These are phyloP conservation scores for Tetranychus truncatus DNA, from an alignment of 2,888 invertebrate genomes.

Conservation along the genomic window DNA sequence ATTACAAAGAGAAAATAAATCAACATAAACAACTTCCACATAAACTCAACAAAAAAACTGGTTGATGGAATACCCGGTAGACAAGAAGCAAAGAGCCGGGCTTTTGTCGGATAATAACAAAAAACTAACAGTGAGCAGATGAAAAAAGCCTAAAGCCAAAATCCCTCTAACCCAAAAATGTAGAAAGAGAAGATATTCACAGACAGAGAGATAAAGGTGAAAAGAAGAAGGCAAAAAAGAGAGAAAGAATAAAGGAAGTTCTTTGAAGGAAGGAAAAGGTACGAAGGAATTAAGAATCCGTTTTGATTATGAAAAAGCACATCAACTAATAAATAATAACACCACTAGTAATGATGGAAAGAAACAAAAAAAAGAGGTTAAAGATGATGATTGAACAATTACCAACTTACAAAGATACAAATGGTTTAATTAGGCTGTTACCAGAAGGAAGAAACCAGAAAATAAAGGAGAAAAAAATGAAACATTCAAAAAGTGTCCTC, in stretches of 20 bases:
- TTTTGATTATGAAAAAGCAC: not conserved
- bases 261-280: not conserved
- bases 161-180: not conserved
- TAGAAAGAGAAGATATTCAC: not conserved
- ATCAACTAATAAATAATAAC: too few species aligned
- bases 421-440: not conserved
- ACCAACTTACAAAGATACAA: not conserved
- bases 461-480: not conserved
- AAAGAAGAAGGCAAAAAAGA: not conserved
- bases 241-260: not conserved
- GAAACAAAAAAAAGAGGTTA: not conserved
- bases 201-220: not conserved
- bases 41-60: not conserved
- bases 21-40: not conserved
- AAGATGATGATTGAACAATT: not conserved
- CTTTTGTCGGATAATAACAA: not conserved
- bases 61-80: not conserved
- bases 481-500: not conserved
- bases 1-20: not conserved
- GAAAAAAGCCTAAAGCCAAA: not conserved
- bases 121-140: not conserved
- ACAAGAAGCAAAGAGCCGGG: not conserved
- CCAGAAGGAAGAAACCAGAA: not conserved
- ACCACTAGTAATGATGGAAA: not conserved
- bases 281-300: not conserved